These are phyloP conservation scores for Scrobipalpa atriplicella DNA, from an alignment of 2,888 invertebrate species.

Conservation along the genomic window DNA sequence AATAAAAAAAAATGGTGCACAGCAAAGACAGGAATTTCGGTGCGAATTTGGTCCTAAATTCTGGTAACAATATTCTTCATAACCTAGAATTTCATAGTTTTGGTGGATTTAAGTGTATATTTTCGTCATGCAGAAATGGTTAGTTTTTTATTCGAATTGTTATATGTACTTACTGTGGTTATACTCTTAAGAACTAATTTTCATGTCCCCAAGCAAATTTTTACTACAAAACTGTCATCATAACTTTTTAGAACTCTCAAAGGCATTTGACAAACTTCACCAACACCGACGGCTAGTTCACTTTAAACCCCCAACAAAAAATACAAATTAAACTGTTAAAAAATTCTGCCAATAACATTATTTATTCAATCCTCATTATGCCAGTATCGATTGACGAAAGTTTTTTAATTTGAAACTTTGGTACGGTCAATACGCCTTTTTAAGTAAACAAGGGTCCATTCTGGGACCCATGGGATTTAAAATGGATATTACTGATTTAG, in stretches of 20 bases:
- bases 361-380: constrained; percentile 19
- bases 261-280: background rate
- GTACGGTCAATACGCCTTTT: constrained; percentile 35
- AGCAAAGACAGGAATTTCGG: background rate
- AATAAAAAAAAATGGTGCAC: background rate
- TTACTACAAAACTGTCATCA: background rate
- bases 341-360: constrained; percentile 7
- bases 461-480: constrained; percentile 11
- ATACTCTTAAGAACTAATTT: too few species aligned
- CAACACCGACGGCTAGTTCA: background rate
- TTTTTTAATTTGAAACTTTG: constrained; percentile 55
- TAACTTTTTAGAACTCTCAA: constrained; percentile 1
- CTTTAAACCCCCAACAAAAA: too few species aligned
- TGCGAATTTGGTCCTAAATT: too few species aligned
- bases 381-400: constrained; percentile 41
- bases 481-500: background rate
- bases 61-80: too few species aligned
- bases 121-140: too few species aligned
- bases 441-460: constrained; percentile 35
- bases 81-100: too few species aligned
- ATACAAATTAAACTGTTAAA: too few species aligned
- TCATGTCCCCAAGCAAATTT: too few species aligned
- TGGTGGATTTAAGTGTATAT: too few species aligned
- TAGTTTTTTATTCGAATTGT: too few species aligned
- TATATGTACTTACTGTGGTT: too few species aligned